Percentiles rank a stretch among this genome's conserved stretches.
phyloP scores from a whole-genome alignment of 2,797 vertebrate genomes.

The Clarias platycephalus region DNA sequence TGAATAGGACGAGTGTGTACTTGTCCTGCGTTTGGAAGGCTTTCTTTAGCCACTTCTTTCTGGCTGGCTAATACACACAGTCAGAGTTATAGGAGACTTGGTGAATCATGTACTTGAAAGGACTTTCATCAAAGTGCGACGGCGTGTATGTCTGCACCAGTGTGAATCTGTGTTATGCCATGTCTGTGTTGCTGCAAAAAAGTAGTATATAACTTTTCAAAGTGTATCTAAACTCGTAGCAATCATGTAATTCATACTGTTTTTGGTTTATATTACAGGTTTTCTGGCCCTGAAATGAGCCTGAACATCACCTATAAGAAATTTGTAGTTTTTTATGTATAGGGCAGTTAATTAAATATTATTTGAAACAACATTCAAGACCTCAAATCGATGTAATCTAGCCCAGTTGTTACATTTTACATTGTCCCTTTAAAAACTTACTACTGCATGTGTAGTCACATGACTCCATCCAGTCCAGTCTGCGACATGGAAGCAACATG shows the following conservation, averaged over 20 bases:
- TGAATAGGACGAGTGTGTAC: slow-evolving; percentile 5
- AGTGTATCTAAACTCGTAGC: neutral
- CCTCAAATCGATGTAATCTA: no score
- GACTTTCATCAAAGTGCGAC: neutral
- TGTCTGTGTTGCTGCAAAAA: neutral
- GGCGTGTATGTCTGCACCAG: slow-evolving; percentile 4
- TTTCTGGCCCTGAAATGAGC: slow-evolving; percentile 1
- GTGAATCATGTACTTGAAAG: slow-evolving; percentile 3
- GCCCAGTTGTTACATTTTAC: no score
- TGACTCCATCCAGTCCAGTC: no score
- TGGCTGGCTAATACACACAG: neutral
- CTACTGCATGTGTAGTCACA: no score
- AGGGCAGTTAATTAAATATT: no score
- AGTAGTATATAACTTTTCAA: neutral
- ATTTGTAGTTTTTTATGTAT: neutral
- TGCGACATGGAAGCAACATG: no score
- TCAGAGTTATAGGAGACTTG: slow-evolving; percentile 7
- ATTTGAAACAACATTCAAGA: no score
- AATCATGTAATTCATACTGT: neutral
- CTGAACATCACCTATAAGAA: neutral
- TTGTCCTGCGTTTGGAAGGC: slow-evolving; percentile 7
- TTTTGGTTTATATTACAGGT: neutral
- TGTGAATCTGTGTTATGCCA: slow-evolving; percentile 23
- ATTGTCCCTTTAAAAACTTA: no score
- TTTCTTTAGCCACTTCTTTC: neutral